A percentile compares a stretch with the other conserved stretches of the same genome.
Evolutionary conservation across 2,113 vertebrate genomes (phyloP).

Genomic region (Eolophus roseicapilla): DNA sequence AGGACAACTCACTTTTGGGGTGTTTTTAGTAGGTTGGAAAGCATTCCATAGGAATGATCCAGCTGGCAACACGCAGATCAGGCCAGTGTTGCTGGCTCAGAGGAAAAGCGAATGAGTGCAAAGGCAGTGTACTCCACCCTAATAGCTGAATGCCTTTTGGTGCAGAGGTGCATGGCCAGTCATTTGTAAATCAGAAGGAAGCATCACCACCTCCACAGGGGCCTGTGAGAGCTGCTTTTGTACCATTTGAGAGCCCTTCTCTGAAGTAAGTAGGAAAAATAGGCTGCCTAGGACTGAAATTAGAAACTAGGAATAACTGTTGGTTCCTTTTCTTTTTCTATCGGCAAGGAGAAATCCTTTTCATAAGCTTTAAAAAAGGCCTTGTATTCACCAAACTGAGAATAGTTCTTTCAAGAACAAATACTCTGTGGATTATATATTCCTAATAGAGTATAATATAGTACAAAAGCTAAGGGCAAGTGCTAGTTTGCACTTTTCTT

Average conservation of each 20-base stretch:
- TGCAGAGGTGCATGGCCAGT: neutral
- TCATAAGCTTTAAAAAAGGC: neutral
- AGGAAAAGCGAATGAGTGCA: neutral
- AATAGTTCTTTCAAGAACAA: neutral
- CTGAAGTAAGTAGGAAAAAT: neutral
- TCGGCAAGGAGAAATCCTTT: neutral
- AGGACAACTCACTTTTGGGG: neutral
- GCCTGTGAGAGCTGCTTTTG: neutral
- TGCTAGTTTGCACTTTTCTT: neutral
- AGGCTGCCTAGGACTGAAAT: neutral
- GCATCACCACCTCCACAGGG: neutral
- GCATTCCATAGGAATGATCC: neutral
- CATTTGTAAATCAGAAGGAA: neutral
- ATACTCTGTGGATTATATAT: neutral
- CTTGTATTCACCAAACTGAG: neutral
- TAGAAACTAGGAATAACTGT: neutral
- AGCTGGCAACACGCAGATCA: neutral
- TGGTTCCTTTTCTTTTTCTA: neutral
- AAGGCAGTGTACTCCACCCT: neutral
- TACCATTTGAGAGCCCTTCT: neutral
- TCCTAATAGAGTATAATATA: neutral
- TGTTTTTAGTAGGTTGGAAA: neutral
- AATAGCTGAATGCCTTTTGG: neutral
- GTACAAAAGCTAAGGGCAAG: neutral
- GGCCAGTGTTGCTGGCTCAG: neutral